Percentiles rank a stretch among this genome's conserved stretches.
Evolutionary conservation across 1,140 invertebrate genomes (phyloP).

Genomic region (Ceratina calcarata): DNA sequence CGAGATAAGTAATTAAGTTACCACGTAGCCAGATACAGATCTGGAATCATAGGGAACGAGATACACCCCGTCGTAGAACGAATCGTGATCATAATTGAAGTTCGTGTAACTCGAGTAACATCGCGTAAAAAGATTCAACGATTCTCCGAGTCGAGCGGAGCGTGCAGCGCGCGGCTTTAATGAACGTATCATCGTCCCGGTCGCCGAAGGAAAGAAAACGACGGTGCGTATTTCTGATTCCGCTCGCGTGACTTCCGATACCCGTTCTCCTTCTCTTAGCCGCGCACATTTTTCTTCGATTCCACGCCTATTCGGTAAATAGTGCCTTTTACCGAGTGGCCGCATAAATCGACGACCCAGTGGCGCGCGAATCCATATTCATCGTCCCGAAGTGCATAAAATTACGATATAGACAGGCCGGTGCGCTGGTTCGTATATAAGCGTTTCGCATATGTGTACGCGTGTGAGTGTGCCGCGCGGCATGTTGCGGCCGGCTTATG

Average conservation of each 20-base stretch:
- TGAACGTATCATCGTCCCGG: not conserved
- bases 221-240: not conserved
- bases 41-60: no score
- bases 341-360: constrained; percentile 64
- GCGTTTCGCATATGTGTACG: not conserved
- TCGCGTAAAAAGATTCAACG: no score
- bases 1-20: no score
- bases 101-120: no score
- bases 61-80: no score
- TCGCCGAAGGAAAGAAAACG: not conserved
- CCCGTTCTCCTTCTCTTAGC: not conserved
- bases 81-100: no score
- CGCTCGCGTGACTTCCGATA: constrained; percentile 26
- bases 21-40: no score
- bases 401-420: constrained; percentile 70
- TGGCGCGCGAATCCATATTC: constrained; percentile 74
- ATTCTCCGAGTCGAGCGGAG: no score
- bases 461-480: constrained; percentile 24
- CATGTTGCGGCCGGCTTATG: constrained; percentile 56
- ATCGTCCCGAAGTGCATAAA: constrained; percentile 75
- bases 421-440: not conserved
- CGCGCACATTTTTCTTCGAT: constrained; percentile 53
- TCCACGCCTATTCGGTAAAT: constrained; percentile 49
- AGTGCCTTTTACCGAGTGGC: constrained; percentile 29
- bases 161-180: not conserved